A percentile compares a stretch with the other conserved stretches of the same genome.
phyloP scores from a whole-genome alignment of 2,113 vertebrate genomes.

The Rhineura floridana region DNA sequence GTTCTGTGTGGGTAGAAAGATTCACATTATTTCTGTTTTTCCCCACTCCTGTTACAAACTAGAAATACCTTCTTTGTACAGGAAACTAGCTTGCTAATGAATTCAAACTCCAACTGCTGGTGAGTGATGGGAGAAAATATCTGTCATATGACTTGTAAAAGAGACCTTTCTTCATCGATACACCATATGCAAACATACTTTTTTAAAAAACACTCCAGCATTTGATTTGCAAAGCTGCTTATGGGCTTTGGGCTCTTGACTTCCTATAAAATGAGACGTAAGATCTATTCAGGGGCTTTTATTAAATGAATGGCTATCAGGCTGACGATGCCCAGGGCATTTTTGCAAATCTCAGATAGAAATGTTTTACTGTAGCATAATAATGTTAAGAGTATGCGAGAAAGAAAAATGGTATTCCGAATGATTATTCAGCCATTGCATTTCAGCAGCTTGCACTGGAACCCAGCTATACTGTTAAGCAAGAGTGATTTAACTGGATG shows the following conservation, averaged over 20 bases:
- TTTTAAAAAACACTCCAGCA: not conserved
- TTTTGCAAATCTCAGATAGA: conserved; percentile 39
- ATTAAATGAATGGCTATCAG: conserved; percentile 22
- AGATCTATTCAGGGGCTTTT: not conserved
- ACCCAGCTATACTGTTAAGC: not conserved
- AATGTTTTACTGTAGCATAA: conserved; percentile 18
- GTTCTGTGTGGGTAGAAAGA: not conserved
- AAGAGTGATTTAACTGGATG: not conserved
- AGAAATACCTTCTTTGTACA: conserved; percentile 1
- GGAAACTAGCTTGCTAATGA: conserved; percentile 36
- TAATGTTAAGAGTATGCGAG: conserved; percentile 16
- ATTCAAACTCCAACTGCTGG: not conserved
- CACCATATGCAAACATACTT: conserved; percentile 26
- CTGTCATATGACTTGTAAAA: not conserved
- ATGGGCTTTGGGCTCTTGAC: not conserved
- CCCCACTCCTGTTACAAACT: not conserved
- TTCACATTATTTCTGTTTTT: conserved; percentile 13
- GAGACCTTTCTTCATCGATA: conserved; percentile 36
- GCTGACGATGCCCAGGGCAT: not conserved
- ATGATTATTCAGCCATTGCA: conserved; percentile 31
- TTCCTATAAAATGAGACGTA: not conserved
- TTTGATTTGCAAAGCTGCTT: conserved; percentile 47
- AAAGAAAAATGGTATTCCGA: conserved; percentile 22
- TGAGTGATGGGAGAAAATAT: not conserved
- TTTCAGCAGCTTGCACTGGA: not conserved